Evolutionary conservation across 2,888 invertebrate genomes (phyloP).

Genomic region (Yponomeuta malinellus): DNA sequence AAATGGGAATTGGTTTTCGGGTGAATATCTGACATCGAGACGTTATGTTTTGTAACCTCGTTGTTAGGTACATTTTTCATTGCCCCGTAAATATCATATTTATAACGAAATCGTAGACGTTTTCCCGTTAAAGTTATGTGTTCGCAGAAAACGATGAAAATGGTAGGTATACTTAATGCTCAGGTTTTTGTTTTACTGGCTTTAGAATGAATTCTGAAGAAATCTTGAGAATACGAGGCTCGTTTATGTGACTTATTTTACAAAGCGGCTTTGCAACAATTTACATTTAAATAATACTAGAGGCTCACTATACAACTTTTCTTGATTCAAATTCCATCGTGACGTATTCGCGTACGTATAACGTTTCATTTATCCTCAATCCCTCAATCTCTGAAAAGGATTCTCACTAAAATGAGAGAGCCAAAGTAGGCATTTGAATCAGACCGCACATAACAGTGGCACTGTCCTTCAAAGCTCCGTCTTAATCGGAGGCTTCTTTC

Average conservation of each 20-base stretch:
- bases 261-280: not conserved
- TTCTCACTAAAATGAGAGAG: conserved; percentile 39
- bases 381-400: conserved; percentile 21
- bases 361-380: conserved; percentile 21
- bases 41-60: not conserved
- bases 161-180: not conserved
- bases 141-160: not conserved
- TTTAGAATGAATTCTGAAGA: not conserved
- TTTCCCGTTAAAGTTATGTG: not conserved
- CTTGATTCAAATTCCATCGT: not conserved
- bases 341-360: not conserved
- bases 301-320: not conserved
- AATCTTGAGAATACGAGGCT: not conserved
- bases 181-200: not conserved
- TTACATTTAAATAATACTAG: not conserved
- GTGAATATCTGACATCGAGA: conserved; percentile 14
- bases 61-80: conserved; percentile 8
- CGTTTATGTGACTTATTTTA: not conserved
- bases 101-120: not conserved
- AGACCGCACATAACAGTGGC: conserved; percentile 35
- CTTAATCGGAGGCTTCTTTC: conserved; percentile 41
- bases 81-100: conserved; percentile 3
- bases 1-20: conserved; percentile 20
- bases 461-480: conserved; percentile 37
- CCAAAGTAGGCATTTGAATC: conserved; percentile 41